These are phyloP conservation scores for Drosophila vallismaia DNA, from an alignment of 2,888 invertebrate species.

Conservation along the genomic window DNA sequence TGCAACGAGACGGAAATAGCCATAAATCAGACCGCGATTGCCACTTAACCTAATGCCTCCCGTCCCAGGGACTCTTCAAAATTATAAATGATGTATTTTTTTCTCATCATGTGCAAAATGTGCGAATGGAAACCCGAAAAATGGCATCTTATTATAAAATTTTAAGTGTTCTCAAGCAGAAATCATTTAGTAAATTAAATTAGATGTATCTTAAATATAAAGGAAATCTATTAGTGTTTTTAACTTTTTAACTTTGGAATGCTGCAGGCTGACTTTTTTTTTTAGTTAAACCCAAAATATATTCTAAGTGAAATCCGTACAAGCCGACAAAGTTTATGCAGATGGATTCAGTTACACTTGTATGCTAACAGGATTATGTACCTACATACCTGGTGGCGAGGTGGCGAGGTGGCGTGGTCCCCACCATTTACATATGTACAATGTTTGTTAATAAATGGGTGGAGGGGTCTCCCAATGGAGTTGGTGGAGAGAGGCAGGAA, in stretches of 20 bases:
- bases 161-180: not conserved
- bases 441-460: constrained; percentile 24
- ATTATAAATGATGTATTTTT: not conserved
- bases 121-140: constrained; percentile 2
- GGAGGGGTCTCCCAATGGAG: not conserved
- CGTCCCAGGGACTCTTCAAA: not conserved
- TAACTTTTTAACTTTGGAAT: not conserved
- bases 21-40: constrained; percentile 78
- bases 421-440: constrained; percentile 36
- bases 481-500: constrained; percentile 21
- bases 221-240: too few relatives aligned
- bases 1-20: constrained; percentile 81
- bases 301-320: constrained; percentile 32
- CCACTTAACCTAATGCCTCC: constrained; percentile 67
- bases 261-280: not conserved
- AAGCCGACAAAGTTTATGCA: constrained; percentile 26
- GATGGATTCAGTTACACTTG: constrained; percentile 38
- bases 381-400: constrained; percentile 20
- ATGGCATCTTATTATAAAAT: not conserved
- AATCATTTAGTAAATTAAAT: too few relatives aligned
- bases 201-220: too few relatives aligned
- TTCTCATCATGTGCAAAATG: not conserved
- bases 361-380: constrained; percentile 37
- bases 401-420: constrained; percentile 3
- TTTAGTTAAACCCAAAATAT: too few relatives aligned